These are phyloP conservation scores for Anthophora plumipes DNA, from an alignment of 2,888 invertebrate species.

Conservation along the genomic window DNA sequence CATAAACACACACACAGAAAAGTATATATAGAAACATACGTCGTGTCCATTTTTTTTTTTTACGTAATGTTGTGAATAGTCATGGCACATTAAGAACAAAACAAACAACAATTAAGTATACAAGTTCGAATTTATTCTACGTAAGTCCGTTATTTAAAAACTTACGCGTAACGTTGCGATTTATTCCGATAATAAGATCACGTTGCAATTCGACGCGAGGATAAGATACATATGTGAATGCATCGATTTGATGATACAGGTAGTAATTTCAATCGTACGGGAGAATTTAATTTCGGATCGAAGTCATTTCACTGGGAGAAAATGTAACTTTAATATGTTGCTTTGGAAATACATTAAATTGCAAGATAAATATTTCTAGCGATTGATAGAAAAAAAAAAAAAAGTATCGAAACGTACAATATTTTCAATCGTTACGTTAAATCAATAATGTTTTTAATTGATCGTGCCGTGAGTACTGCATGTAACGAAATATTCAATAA, in stretches of 20 bases:
- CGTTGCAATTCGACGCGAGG: neutral
- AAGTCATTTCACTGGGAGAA: neutral
- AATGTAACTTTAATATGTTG: neutral
- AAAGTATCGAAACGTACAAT: neutral
- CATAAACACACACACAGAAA: neutral
- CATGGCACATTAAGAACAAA: neutral
- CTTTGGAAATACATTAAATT: neutral
- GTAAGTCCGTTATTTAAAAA: neutral
- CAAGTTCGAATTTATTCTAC: neutral
- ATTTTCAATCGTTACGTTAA: neutral
- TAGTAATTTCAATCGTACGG: neutral
- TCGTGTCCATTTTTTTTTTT: neutral
- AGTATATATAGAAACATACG: neutral
- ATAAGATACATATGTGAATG: neutral
- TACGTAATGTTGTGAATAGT: neutral
- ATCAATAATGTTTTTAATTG: neutral
- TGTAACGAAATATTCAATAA: neutral
- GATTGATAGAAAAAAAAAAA: too few species aligned
- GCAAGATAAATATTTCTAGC: neutral
- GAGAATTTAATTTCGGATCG: neutral
- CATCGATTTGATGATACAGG: neutral
- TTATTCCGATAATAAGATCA: neutral
- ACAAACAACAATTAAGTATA: neutral
- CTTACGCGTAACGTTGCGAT: neutral
- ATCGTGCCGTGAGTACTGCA: neutral